Conservation (phyloP, 2,797 vertebrate genomes). For the Etheostoma perlongum region DNA sequence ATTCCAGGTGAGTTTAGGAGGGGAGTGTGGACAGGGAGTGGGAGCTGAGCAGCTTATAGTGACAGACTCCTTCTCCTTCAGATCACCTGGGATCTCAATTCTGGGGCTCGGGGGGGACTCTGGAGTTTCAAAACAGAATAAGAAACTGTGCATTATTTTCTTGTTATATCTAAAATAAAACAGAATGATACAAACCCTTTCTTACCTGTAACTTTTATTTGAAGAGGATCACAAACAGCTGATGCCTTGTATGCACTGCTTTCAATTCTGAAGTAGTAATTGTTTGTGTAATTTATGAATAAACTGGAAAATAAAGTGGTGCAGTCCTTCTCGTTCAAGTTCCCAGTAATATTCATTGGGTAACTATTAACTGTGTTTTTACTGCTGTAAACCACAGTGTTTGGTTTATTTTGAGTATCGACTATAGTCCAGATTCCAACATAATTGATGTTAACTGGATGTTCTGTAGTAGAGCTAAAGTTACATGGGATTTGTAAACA, state of each 20-base stretch:
- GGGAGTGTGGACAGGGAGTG: slow-evolving; percentile 65
- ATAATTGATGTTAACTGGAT: rapidly evolving
- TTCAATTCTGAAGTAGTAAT: slow-evolving; percentile 61
- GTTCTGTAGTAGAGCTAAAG: rapidly evolving
- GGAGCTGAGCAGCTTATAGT: slow-evolving; percentile 65
- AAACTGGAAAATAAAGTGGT: slow-evolving; percentile 63
- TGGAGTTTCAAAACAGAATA: neutral
- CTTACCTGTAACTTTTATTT: slow-evolving; percentile 54
- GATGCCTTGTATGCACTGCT: rapidly evolving
- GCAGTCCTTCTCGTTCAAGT: slow-evolving; percentile 59
- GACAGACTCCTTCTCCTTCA: slow-evolving; percentile 37
- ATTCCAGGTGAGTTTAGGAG: slow-evolving; percentile 69
- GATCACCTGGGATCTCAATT: slow-evolving; percentile 10
- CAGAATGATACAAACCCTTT: neutral
- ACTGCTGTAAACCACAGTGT: slow-evolving; percentile 28
- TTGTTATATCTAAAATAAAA: neutral
- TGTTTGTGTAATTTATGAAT: neutral
- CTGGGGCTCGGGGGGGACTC: slow-evolving; percentile 30
- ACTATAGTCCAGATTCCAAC: slow-evolving; percentile 48
- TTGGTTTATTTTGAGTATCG: rapidly evolving
- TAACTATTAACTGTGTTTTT: neutral
- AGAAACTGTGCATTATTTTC: neutral
- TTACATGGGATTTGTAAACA: slow-evolving; percentile 65
- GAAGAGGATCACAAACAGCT: neutral
- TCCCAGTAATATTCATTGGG: slow-evolving; percentile 23